phyloP scores from a whole-genome alignment of 2,797 vertebrate genomes.

The Scolopax rusticola region DNA sequence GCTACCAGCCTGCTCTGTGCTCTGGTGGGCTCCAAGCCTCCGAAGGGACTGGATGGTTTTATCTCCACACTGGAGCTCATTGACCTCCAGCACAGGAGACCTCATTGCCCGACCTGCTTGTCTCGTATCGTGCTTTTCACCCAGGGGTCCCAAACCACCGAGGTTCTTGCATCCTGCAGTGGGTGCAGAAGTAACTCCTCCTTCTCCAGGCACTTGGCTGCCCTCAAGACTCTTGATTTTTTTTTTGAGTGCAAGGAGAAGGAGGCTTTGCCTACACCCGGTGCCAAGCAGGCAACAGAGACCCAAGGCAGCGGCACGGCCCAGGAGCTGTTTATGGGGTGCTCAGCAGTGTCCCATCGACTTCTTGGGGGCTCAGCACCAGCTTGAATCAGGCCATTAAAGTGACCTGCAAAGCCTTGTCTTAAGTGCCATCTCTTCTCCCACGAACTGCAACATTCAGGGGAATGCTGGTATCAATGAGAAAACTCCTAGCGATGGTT shows the following conservation, averaged over 20 bases:
- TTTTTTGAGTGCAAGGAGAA: rapidly evolving
- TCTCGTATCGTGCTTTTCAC: not conserved
- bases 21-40: not conserved
- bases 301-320: rapidly evolving
- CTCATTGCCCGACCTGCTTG: rapidly evolving
- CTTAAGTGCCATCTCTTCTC: not conserved
- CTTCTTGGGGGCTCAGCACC: not conserved
- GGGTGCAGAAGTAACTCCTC: rapidly evolving
- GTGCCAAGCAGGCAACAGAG: not conserved
- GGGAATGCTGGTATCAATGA: not conserved
- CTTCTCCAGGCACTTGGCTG: not conserved
- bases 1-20: not conserved
- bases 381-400: no score
- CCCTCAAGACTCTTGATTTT: not conserved
- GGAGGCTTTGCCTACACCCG: not conserved
- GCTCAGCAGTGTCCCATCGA: not conserved
- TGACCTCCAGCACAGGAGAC: not conserved
- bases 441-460: not conserved
- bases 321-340: rapidly evolving
- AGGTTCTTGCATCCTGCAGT: rapidly evolving
- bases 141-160: rapidly evolving
- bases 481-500: not conserved
- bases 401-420: not conserved
- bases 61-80: not conserved
- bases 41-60: rapidly evolving